Evolutionary conservation across 1,140 invertebrate genomes (phyloP).

Genomic region (Lucilia sericata): DNA sequence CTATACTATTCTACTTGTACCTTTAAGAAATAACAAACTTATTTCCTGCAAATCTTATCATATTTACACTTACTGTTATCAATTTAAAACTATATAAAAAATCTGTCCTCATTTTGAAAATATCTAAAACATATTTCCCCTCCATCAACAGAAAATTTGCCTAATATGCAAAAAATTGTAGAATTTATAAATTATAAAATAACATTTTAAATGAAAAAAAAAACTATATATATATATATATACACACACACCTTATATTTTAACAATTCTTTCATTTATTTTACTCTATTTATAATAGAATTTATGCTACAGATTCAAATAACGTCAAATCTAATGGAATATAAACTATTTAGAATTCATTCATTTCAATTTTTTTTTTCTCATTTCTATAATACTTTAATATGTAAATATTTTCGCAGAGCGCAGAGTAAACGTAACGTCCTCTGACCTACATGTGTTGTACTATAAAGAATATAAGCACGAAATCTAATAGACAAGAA

Average conservation of each 20-base stretch:
- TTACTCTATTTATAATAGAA: neutral
- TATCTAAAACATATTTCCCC: no score
- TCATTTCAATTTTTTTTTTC: conserved; percentile 6
- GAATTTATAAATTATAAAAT: no score
- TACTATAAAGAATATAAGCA: neutral
- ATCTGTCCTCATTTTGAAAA: no score
- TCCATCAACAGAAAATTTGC: no score
- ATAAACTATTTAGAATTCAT: neutral
- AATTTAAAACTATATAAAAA: no score
- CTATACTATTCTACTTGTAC: no score
- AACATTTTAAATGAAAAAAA: no score
- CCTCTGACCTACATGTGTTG: conserved; percentile 3
- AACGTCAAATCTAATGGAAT: neutral
- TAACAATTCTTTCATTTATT: neutral
- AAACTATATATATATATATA: no score
- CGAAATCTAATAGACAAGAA: neutral
- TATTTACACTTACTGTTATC: no score
- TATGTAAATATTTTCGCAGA: neutral
- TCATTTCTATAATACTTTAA: conserved; percentile 10
- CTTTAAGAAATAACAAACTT: no score
- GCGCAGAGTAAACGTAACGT: neutral
- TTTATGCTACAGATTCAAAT: neutral
- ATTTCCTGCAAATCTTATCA: no score
- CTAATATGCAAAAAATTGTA: no score
- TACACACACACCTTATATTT: neutral